Base-by-base conservation (phyloP, 1,140 invertebrate species). In the Drosophila eugracilis region DNA sequence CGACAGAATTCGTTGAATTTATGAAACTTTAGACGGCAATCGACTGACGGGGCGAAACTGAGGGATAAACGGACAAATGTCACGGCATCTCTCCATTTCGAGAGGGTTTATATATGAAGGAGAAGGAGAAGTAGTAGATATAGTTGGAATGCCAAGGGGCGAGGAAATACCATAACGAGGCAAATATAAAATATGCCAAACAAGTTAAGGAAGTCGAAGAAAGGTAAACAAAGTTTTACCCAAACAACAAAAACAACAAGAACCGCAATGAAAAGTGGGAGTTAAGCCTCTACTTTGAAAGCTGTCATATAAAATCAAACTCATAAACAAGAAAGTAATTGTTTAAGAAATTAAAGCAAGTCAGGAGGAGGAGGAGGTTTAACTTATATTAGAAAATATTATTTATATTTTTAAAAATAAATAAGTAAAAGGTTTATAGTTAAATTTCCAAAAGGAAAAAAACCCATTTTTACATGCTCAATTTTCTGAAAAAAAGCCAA, bases 1-100 rank as follows among this genome's bases (percentile, higher is more conserved):
- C 79, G 58, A 80, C 77, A 67, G 17, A 84, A 84, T 84, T 84
- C 79, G 80, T 79, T 84, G 79, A 84, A 86, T 86, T 85, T 86
- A 86, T 85, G 81, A 86, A 86, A 85, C 75, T 76, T 81, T 86
- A 75, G 80, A 81, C 36, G 60, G 24, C 63, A 67, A 67, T 67
- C 59, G 59, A 84, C 58, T 62, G 59, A 57, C 76, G 42, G 39
- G 49, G 2, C 47, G 42, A 67, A 12, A 9, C 48, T 54, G 19
- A 53, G 69, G 22, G 30, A 53, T 50, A 73, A 73, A 73, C 70
- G 55, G 70, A 60, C 70, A 73, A 63, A 73, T 73, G 70, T 73
- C 70, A 73, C 70, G 70, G 39, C 69, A 73, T 73, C 41, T 62
- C 48, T 21, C 28, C 55, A 53, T 73, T 52, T 73, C 30, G 22